Evolutionary conservation across 2,113 vertebrate species (phyloP).

Genomic region (Leptocoma aspasia): DNA sequence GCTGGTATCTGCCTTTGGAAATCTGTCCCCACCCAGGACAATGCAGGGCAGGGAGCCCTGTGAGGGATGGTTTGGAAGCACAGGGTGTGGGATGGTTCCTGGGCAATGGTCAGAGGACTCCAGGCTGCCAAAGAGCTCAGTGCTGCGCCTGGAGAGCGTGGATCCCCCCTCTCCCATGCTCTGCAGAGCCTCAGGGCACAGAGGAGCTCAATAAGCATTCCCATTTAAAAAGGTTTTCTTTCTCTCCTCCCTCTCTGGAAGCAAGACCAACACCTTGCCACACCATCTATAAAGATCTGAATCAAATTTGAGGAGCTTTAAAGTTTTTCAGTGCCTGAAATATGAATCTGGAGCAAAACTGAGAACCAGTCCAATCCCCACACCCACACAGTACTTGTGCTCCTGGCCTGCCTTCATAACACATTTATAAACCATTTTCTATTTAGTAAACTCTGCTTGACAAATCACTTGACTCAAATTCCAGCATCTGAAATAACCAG

Average conservation of each 20-base stretch:
- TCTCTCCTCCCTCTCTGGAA: not conserved
- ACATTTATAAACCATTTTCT: not conserved
- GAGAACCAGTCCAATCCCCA: not conserved
- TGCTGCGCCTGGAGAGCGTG: not conserved
- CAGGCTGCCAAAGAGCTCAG: not conserved
- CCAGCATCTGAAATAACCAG: not conserved
- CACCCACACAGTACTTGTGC: not conserved
- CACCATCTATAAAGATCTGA: not conserved
- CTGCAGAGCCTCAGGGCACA: not conserved
- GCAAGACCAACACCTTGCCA: not conserved
- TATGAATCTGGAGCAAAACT: not conserved
- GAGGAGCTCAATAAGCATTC: not conserved
- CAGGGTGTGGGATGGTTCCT: not conserved
- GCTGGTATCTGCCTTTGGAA: not conserved
- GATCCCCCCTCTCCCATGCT: not conserved
- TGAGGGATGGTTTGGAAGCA: not conserved
- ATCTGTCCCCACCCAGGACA: not conserved
- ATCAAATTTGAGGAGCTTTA: not conserved
- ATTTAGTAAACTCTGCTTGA: not conserved
- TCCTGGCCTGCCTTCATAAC: not conserved
- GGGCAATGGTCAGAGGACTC: not conserved
- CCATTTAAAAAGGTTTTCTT: not conserved
- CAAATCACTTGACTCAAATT: not conserved
- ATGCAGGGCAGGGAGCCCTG: not conserved
- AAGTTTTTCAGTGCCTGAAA: not conserved